Percentiles rank a stretch among this genome's conserved stretches.
Evolutionary conservation across 1,140 invertebrate species (phyloP).

Genomic region (Drosophila melanogaster): DNA sequence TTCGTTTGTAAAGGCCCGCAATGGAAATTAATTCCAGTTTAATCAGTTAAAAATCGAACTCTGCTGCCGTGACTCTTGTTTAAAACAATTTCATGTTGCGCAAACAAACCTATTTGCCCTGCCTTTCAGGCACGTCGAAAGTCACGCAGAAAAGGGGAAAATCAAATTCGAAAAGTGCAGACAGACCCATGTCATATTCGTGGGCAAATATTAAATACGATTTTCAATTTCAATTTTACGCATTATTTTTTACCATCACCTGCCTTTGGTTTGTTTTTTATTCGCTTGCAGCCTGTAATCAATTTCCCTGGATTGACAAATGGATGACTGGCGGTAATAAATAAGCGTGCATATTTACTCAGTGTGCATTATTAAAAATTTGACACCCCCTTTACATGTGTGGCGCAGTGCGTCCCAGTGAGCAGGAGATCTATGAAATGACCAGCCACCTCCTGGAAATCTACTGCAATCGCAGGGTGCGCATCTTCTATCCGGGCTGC

Average conservation of each 20-base stretch:
- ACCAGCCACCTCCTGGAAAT: conserved; percentile 69
- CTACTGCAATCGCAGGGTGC: conserved; percentile 68
- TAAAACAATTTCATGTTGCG: conserved; percentile 66
- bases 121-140: conserved; percentile 46
- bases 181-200: conserved; percentile 44
- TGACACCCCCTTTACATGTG: conserved; percentile 26
- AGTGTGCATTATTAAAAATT: conserved; percentile 75
- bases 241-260: conserved; percentile 6
- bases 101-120: conserved; percentile 52
- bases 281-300: conserved; percentile 75
- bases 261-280: conserved; percentile 19
- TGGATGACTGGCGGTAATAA: conserved; percentile 79
- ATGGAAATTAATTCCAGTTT: conserved; percentile 78
- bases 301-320: conserved; percentile 83
- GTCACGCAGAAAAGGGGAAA: conserved; percentile 33
- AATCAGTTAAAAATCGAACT: conserved; percentile 80
- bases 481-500: conserved; percentile 70
- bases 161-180: conserved; percentile 71
- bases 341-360: conserved; percentile 74
- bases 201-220: conserved; percentile 77
- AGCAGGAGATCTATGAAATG: conserved; percentile 67
- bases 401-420: conserved; percentile 61
- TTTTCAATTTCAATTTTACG: conserved; percentile 59
- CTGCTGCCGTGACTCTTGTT: conserved; percentile 67
- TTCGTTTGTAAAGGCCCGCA: conserved; percentile 18